Percentiles rank a stretch among this genome's conserved stretches.
These are phyloP conservation scores for Oreochromis tanganicae DNA, from an alignment of 2,113 vertebrate species.

Conservation along the genomic window DNA sequence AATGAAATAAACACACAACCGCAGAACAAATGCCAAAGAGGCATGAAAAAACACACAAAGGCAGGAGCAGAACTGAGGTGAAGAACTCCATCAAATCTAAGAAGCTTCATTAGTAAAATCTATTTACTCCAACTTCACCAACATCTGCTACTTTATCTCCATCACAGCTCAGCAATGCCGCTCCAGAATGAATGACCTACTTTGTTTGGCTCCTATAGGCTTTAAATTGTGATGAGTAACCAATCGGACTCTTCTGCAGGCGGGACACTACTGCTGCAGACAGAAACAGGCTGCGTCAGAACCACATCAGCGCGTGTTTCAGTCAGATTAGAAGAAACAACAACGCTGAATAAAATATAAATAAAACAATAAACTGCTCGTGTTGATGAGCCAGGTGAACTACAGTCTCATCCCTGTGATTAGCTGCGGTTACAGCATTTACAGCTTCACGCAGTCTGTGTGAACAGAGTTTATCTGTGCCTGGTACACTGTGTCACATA, in stretches of 20 bases:
- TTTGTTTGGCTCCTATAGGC: background rate
- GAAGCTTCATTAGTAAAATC: background rate
- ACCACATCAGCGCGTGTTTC: fast-evolving
- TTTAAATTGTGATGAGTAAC: background rate
- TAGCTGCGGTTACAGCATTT: background rate
- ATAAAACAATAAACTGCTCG: background rate
- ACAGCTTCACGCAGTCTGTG: background rate
- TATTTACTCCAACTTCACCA: background rate
- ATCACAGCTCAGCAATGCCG: background rate
- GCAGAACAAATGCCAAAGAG: background rate
- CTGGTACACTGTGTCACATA: background rate
- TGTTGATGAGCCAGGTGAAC: background rate
- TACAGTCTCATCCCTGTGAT: background rate
- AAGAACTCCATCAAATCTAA: background rate
- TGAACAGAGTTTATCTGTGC: fast-evolving
- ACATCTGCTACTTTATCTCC: background rate
- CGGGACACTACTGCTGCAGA: background rate
- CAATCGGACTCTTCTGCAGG: background rate
- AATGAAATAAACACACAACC: background rate
- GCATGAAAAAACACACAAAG: background rate
- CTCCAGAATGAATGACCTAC: background rate
- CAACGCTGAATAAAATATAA: fast-evolving
- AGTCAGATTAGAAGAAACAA: background rate
- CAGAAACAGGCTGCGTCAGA: background rate
- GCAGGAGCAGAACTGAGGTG: background rate